phyloP scores from a whole-genome alignment of 1,140 invertebrate species.

The Maniola jurtina region DNA sequence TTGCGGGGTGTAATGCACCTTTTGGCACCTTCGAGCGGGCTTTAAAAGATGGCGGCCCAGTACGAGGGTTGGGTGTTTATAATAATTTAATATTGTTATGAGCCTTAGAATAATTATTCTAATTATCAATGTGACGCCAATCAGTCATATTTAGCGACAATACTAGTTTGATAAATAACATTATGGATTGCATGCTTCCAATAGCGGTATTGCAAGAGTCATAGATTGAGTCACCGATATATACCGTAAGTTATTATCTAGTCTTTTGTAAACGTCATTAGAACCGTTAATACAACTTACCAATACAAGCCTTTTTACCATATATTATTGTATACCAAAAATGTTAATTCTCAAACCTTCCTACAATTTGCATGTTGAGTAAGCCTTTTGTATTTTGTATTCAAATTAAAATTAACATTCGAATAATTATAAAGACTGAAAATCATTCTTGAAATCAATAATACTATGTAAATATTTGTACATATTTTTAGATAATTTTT shows the following conservation, averaged over 20 bases:
- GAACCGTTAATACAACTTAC: too few species aligned
- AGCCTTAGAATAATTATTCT: neutral
- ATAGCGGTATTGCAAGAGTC: constrained; percentile 11
- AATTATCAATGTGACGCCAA: constrained; percentile 20
- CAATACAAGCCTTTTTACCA: too few species aligned
- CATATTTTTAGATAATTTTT: constrained; percentile 29
- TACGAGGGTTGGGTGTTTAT: too few species aligned
- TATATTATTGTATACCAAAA: too few species aligned
- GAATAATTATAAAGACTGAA: constrained; percentile 40
- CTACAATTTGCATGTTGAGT: neutral
- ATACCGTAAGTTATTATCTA: neutral
- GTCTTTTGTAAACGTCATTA: neutral
- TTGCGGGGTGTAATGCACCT: too few species aligned
- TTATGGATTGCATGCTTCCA: neutral
- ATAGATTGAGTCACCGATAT: constrained; percentile 17
- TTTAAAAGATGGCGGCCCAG: too few species aligned
- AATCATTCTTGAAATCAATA: constrained; percentile 30
- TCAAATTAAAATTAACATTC: neutral
- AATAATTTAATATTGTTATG: too few species aligned
- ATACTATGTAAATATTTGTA: constrained; percentile 40
- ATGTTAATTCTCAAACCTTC: too few species aligned
- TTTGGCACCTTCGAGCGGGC: too few species aligned
- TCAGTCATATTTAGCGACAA: constrained; percentile 14
- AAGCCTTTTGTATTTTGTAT: constrained; percentile 8
- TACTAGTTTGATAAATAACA: constrained; percentile 13